A percentile compares a stretch with the other conserved stretches of the same genome.
Evolutionary conservation across 2,888 invertebrate species (phyloP).

Genomic region (Trichogramma evanescens): DNA sequence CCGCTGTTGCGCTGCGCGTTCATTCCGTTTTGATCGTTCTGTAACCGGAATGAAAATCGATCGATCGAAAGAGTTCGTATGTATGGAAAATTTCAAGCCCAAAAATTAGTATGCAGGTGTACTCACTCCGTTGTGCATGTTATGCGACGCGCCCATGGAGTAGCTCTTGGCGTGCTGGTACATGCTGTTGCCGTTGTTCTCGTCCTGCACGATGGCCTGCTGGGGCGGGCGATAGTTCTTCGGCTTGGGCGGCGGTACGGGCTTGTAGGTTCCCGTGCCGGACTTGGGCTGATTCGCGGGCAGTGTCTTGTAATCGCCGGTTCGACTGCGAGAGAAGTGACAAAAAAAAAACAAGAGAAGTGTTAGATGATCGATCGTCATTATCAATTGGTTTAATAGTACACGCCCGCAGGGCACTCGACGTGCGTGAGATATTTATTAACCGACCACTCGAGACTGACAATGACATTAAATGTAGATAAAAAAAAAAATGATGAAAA

Average conservation of each 20-base stretch:
- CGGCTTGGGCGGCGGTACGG: constrained; percentile 87
- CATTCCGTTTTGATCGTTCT: constrained; percentile 48
- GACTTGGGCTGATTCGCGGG: constrained; percentile 39
- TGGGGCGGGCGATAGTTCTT: constrained; percentile 80
- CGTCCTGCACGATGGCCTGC: constrained; percentile 40
- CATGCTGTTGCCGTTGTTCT: constrained; percentile 40
- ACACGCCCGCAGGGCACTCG: no score
- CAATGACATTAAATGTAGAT: no score
- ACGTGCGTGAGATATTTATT: no score
- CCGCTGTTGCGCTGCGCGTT: constrained; percentile 50
- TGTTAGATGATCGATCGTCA: no score
- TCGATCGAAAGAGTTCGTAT: not conserved
- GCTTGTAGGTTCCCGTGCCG: constrained; percentile 61
- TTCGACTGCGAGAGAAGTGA: constrained; percentile 33
- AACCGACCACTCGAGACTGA: no score
- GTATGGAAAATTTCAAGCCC: not conserved
- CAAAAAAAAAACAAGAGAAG: no score
- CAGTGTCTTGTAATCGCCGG: constrained; percentile 45
- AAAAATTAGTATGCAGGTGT: constrained; percentile 1
- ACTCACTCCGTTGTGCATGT: constrained; percentile 52
- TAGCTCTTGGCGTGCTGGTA: constrained; percentile 51
- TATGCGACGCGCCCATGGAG: constrained; percentile 45
- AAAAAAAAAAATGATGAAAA: no score
- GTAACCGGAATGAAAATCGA: not conserved
- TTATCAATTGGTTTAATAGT: no score